Conservation (phyloP, 2,888 invertebrate species). For the Catocala fraxini region DNA sequence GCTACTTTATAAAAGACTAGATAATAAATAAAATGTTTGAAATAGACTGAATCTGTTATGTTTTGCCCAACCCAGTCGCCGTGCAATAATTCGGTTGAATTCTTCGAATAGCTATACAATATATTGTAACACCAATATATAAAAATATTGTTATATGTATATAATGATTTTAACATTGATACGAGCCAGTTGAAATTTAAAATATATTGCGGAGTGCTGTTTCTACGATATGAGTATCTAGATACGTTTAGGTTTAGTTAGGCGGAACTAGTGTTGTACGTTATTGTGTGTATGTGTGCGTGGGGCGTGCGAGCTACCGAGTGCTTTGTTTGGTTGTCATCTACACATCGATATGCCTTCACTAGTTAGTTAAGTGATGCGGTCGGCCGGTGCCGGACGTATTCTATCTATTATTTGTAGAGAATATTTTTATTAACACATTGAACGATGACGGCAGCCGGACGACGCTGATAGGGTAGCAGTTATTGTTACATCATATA, state of each 20-base stretch:
- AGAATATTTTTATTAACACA: slow-evolving; percentile 51
- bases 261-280: slow-evolving; percentile 75
- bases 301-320: slow-evolving; percentile 68
- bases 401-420: slow-evolving; percentile 43
- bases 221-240: slow-evolving; percentile 58
- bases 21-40: slow-evolving; percentile 25
- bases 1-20: slow-evolving; percentile 17
- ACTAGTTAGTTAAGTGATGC: slow-evolving; percentile 64
- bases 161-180: slow-evolving; percentile 74
- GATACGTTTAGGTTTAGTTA: slow-evolving; percentile 79
- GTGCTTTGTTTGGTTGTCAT: slow-evolving; percentile 67
- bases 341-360: slow-evolving; percentile 79
- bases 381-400: slow-evolving; percentile 54
- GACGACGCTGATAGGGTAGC: slow-evolving; percentile 28
- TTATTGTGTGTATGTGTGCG: slow-evolving; percentile 75
- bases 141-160: slow-evolving; percentile 80
- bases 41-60: slow-evolving; percentile 34
- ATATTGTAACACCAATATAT: slow-evolving; percentile 51
- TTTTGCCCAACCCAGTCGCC: slow-evolving; percentile 28
- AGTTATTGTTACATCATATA: slow-evolving; percentile 60
- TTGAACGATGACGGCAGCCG: slow-evolving; percentile 29
- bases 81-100: slow-evolving; percentile 54
- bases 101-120: slow-evolving; percentile 22
- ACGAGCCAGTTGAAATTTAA: slow-evolving; percentile 63
- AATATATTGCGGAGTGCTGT: slow-evolving; percentile 51